phyloP scores from a whole-genome alignment of 2,888 invertebrate species.

The Camponotus fellah region DNA sequence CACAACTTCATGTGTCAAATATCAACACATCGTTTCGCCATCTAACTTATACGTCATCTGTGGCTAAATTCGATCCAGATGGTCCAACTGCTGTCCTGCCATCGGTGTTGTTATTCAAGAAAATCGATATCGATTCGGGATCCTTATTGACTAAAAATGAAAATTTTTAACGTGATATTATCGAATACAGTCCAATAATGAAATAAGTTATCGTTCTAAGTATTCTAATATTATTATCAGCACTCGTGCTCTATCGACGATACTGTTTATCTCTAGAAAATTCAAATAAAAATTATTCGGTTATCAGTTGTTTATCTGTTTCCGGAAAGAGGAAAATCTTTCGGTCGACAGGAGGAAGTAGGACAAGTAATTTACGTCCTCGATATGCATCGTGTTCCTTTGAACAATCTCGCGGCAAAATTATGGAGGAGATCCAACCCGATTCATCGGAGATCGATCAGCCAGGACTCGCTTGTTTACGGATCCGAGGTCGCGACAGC shows the following conservation, averaged over 20 bases:
- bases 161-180: not conserved
- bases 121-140: not conserved
- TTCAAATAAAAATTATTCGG: not conserved
- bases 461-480: slow-evolving; percentile 69
- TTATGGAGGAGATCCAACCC: not conserved
- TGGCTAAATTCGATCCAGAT: no score
- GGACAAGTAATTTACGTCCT: not conserved
- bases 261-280: not conserved
- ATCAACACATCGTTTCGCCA: no score
- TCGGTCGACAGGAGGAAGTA: no score
- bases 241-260: not conserved
- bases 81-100: no score
- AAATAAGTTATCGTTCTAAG: not conserved
- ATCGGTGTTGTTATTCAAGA: no score
- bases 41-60: no score
- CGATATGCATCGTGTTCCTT: slow-evolving; percentile 17
- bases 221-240: not conserved
- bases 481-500: slow-evolving; percentile 90
- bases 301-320: not conserved
- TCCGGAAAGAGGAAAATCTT: not conserved
- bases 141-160: not conserved
- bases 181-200: not conserved
- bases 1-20: no score
- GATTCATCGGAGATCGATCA: slow-evolving; percentile 29
- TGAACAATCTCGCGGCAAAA: not conserved